Percentiles rank a stretch among this genome's conserved stretches.
phyloP scores from a whole-genome alignment of 1,140 invertebrate species.

The Aricia agestis region DNA sequence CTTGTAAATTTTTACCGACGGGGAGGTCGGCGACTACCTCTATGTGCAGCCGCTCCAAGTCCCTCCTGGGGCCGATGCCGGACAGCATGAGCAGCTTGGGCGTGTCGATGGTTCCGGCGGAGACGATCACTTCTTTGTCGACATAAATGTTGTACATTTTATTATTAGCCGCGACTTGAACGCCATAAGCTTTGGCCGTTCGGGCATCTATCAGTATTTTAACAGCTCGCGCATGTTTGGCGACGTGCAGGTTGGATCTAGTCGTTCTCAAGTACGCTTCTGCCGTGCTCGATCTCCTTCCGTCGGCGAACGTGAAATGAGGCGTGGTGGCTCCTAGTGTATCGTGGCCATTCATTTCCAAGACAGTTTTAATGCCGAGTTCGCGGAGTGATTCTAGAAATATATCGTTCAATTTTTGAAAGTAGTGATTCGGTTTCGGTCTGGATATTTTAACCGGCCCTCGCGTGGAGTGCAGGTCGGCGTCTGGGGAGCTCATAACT shows the following conservation, averaged over 20 bases:
- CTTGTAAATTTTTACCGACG: constrained; percentile 84
- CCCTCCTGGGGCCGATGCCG: constrained; percentile 80
- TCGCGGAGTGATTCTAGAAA: constrained; percentile 49
- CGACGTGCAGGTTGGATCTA: constrained; percentile 75
- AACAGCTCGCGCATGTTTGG: constrained; percentile 49
- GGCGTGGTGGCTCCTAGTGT: constrained; percentile 44
- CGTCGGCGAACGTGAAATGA: constrained; percentile 79
- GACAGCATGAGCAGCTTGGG: constrained; percentile 83
- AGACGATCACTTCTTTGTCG: constrained; percentile 80
- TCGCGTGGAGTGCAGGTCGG: constrained; percentile 45
- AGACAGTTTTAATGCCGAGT: constrained; percentile 47
- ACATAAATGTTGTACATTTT: constrained; percentile 67
- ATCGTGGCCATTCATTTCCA: constrained; percentile 56
- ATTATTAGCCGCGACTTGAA: constrained; percentile 74
- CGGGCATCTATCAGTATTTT: constrained; percentile 81
- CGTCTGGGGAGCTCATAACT: constrained; percentile 43
- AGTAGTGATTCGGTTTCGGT: constrained; percentile 39
- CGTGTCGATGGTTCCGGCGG: constrained; percentile 79
- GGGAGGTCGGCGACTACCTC: constrained; percentile 77
- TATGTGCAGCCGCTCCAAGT: constrained; percentile 78
- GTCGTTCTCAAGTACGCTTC: constrained; percentile 78
- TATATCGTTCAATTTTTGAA: constrained; percentile 38
- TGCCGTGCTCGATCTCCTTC: constrained; percentile 79
- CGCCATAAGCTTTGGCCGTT: constrained; percentile 78
- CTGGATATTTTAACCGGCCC: constrained; percentile 54